These are phyloP conservation scores for Andrena cerasifolii DNA, from an alignment of 1,140 invertebrate species.

Conservation along the genomic window DNA sequence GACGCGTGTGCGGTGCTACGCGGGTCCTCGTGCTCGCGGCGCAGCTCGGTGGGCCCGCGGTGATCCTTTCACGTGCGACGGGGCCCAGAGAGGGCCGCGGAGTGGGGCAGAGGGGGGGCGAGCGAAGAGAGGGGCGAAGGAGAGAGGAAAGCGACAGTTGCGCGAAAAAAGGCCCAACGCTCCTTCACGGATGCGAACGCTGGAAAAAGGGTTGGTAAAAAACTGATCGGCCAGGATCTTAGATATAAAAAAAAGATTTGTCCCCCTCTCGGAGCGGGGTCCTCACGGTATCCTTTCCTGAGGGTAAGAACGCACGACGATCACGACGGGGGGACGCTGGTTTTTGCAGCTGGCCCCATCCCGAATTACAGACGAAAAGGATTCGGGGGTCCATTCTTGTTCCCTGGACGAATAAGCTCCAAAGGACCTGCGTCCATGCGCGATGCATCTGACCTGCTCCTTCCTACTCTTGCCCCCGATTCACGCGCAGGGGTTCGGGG, in stretches of 20 bases:
- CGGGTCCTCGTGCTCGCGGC: slow-evolving; percentile 24
- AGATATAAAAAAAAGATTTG: slow-evolving; percentile 76
- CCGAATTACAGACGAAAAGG: slow-evolving; percentile 76
- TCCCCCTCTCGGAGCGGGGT: slow-evolving; percentile 58
- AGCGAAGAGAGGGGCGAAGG: slow-evolving; percentile 15
- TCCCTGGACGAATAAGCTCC: slow-evolving; percentile 78
- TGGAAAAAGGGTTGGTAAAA: slow-evolving; percentile 77
- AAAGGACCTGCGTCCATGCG: slow-evolving; percentile 79
- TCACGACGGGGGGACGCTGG: slow-evolving; percentile 56
- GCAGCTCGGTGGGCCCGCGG: slow-evolving; percentile 28
- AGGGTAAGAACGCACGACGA: slow-evolving; percentile 64
- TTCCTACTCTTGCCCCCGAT: slow-evolving; percentile 65
- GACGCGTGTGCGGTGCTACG: slow-evolving; percentile 35
- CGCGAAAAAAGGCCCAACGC: slow-evolving; percentile 51
- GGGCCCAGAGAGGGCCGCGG: neutral
- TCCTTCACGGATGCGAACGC: slow-evolving; percentile 20
- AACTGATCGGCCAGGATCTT: slow-evolving; percentile 78
- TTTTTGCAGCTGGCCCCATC: slow-evolving; percentile 80
- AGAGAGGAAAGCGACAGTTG: slow-evolving; percentile 43
- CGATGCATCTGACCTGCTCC: slow-evolving; percentile 72
- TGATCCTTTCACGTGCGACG: slow-evolving; percentile 55
- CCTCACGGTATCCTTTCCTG: slow-evolving; percentile 74
- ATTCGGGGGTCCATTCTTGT: slow-evolving; percentile 78
- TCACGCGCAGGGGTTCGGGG: slow-evolving; percentile 62
- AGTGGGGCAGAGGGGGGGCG: neutral